A percentile compares a stretch with the other conserved stretches of the same genome.
Conservation (phyloP, 2,888 invertebrate species). For the Drosophila phalerata region DNA sequence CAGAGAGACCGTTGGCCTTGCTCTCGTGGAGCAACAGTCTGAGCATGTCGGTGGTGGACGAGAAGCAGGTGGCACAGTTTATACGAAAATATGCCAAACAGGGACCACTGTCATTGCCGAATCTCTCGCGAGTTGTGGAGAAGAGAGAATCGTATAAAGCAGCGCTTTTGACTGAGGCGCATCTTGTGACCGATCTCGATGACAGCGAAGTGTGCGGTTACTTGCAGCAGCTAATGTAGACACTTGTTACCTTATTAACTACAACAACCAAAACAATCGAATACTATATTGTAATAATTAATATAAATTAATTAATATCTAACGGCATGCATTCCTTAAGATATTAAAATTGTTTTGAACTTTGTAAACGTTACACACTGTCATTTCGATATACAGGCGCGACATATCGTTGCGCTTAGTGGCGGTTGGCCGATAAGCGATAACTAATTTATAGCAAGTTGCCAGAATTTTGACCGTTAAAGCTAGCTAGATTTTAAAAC, state of each 20-base stretch:
- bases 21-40: slow-evolving; percentile 91
- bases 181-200: slow-evolving; percentile 79
- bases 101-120: slow-evolving; percentile 86
- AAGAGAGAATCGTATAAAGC: slow-evolving; percentile 65
- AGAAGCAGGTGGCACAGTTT: slow-evolving; percentile 87
- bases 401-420: background rate
- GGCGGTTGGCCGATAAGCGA: background rate
- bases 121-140: slow-evolving; percentile 51
- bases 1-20: slow-evolving; percentile 90
- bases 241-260: slow-evolving; percentile 20
- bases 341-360: slow-evolving; percentile 21
- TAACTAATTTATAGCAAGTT: background rate
- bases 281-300: slow-evolving; percentile 41
- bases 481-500: too few species aligned
- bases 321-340: slow-evolving; percentile 12
- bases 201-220: slow-evolving; percentile 82
- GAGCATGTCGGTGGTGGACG: slow-evolving; percentile 89
- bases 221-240: slow-evolving; percentile 63
- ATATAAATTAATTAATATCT: slow-evolving; percentile 19
- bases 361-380: background rate
- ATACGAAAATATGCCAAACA: slow-evolving; percentile 88
- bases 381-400: background rate
- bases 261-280: slow-evolving; percentile 36
- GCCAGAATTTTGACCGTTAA: too few species aligned
- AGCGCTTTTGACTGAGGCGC: slow-evolving; percentile 76